Evolutionary conservation across 2,888 invertebrate species (phyloP).

Genomic region (Muscina levida): DNA sequence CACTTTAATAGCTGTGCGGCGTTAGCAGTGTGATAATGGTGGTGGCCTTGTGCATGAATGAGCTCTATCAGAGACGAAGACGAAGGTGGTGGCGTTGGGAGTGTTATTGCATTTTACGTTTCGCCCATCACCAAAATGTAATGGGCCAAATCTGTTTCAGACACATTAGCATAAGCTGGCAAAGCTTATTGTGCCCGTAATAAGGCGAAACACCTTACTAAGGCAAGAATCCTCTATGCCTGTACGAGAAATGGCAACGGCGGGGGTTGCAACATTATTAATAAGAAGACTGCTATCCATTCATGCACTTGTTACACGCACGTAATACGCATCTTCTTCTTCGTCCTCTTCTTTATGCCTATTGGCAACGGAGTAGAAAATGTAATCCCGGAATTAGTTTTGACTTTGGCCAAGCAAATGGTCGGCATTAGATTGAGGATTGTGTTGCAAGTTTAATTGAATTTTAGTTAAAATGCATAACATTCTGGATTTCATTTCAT

Average conservation of each 20-base stretch:
- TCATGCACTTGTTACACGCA: slow-evolving; percentile 69
- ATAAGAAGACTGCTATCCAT: slow-evolving; percentile 23
- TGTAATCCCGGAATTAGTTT: slow-evolving; percentile 31
- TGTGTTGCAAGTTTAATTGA: slow-evolving; percentile 13
- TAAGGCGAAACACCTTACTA: slow-evolving; percentile 60
- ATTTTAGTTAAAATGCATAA: slow-evolving; percentile 30
- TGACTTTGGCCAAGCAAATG: background rate
- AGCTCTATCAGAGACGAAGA: no score
- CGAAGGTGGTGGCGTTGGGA: background rate
- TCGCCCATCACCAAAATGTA: slow-evolving; percentile 54
- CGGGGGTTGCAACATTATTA: background rate
- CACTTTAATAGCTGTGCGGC: slow-evolving; percentile 2
- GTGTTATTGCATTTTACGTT: slow-evolving; percentile 11
- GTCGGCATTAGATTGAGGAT: background rate
- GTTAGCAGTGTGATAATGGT: background rate
- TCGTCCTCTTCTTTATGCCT: background rate
- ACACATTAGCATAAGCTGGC: slow-evolving; percentile 70
- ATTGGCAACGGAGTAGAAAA: background rate
- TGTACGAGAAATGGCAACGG: background rate
- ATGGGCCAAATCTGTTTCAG: slow-evolving; percentile 59
- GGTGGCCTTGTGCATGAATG: no score
- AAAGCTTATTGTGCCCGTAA: slow-evolving; percentile 70
- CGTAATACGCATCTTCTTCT: slow-evolving; percentile 11
- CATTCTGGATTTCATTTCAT: background rate
- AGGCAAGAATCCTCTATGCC: background rate